A percentile compares a stretch with the other conserved stretches of the same genome.
These are phyloP conservation scores for Scolopax rusticola DNA, from an alignment of 2,797 vertebrate species.

Conservation along the genomic window DNA sequence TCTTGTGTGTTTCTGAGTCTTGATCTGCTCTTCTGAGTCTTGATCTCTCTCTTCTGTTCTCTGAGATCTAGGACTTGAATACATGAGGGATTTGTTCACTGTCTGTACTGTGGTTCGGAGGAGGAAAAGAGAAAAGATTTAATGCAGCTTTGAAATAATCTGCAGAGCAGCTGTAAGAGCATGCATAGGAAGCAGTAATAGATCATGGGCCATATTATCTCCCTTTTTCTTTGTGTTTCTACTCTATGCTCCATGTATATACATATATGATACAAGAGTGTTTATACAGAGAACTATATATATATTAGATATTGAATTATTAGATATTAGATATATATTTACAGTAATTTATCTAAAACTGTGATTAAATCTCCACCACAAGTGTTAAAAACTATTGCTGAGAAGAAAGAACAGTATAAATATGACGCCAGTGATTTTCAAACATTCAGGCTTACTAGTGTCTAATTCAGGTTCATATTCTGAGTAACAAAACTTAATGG, in stretches of 20 bases:
- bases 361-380: not conserved
- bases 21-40: not conserved
- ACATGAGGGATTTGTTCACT: not conserved
- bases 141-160: not conserved
- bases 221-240: not conserved
- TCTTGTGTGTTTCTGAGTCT: not conserved
- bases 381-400: not conserved
- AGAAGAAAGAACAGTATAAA: not conserved
- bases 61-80: not conserved
- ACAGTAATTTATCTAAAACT: conserved; percentile 7
- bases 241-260: not conserved
- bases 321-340: not conserved
- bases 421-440: not conserved
- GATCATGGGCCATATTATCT: not conserved
- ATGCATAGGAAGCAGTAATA: not conserved
- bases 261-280: not conserved
- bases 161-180: not conserved
- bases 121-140: not conserved
- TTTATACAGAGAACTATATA: not conserved
- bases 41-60: not conserved
- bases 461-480: not conserved
- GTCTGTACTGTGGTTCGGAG: not conserved
- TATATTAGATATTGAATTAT: too few relatives aligned
- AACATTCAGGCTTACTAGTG: not conserved
- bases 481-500: not conserved